Conservation (phyloP, 2,797 vertebrate genomes). For the Notolabrus celidotus region DNA sequence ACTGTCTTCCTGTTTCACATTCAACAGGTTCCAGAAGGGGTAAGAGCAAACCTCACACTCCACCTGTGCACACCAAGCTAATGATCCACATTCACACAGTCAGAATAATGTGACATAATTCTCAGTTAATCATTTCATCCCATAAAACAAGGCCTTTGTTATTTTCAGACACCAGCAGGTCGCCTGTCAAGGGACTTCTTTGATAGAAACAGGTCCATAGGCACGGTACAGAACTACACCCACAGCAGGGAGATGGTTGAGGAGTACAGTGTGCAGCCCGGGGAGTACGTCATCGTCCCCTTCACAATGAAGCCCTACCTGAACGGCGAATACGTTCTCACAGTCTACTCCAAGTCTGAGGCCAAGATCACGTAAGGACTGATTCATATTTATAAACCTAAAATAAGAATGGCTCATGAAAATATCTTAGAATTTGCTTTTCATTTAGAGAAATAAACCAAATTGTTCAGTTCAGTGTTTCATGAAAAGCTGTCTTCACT, state of each 20-base stretch:
- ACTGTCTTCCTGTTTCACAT: slow-evolving; percentile 21
- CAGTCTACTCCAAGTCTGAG: slow-evolving; percentile 61
- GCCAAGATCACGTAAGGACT: slow-evolving; percentile 52
- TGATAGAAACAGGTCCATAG: slow-evolving; percentile 15
- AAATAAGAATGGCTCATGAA: too few relatives aligned
- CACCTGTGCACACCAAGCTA: neutral
- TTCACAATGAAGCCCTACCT: slow-evolving; percentile 44
- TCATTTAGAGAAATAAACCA: too few relatives aligned
- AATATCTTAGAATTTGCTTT: too few relatives aligned
- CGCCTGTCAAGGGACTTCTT: slow-evolving; percentile 49
- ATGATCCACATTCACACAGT: neutral
- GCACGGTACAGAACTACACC: neutral
- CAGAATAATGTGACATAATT: neutral
- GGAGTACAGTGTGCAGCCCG: slow-evolving; percentile 61
- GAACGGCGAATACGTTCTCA: slow-evolving; percentile 61
- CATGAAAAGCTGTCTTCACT: too few relatives aligned
- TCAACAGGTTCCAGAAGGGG: slow-evolving; percentile 65
- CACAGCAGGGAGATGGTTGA: slow-evolving; percentile 41
- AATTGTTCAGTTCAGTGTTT: too few relatives aligned
- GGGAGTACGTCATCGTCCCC: slow-evolving; percentile 69
- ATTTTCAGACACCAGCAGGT: slow-evolving; percentile 34
- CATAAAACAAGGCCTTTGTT: neutral
- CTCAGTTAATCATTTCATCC: neutral
- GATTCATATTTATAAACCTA: neutral
- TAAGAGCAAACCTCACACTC: slow-evolving; percentile 27